A percentile compares a stretch with the other conserved stretches of the same genome.
Evolutionary conservation across 2,888 invertebrate genomes (phyloP).

Genomic region (Leucozona laternaria): DNA sequence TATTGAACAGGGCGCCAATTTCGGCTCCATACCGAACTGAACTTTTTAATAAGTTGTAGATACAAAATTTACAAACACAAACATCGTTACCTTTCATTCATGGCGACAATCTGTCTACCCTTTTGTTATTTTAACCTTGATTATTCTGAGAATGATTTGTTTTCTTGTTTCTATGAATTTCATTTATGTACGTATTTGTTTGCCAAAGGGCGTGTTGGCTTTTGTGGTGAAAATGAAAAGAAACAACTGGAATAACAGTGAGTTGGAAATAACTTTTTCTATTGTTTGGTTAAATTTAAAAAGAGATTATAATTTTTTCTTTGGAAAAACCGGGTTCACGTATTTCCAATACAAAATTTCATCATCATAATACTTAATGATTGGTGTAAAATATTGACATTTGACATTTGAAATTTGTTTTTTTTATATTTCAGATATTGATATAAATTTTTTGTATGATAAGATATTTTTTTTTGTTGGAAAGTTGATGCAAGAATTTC

Average conservation of each 20-base stretch:
- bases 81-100: slow-evolving; percentile 13
- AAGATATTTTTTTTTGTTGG: background rate
- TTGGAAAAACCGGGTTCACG: background rate
- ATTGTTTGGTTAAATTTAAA: background rate
- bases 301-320: background rate
- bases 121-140: slow-evolving; percentile 49
- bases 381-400: slow-evolving; percentile 17
- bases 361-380: background rate
- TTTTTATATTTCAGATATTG: background rate
- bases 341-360: background rate
- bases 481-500: background rate
- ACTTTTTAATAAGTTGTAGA: background rate
- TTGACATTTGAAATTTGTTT: background rate
- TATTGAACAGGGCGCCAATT: background rate
- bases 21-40: background rate
- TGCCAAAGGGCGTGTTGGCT: background rate
- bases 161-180: slow-evolving; percentile 23
- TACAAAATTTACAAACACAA: background rate
- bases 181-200: background rate
- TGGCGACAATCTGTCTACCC: slow-evolving; percentile 60
- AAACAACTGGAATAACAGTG: slow-evolving; percentile 15
- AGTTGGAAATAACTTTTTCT: background rate
- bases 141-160: slow-evolving; percentile 25
- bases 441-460: background rate
- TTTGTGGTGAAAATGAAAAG: background rate